Evolutionary conservation across 2,797 vertebrate species (phyloP), one percentile per base, ranked within the genome.

Genomic region (Borostomias antarcticus): DNA sequence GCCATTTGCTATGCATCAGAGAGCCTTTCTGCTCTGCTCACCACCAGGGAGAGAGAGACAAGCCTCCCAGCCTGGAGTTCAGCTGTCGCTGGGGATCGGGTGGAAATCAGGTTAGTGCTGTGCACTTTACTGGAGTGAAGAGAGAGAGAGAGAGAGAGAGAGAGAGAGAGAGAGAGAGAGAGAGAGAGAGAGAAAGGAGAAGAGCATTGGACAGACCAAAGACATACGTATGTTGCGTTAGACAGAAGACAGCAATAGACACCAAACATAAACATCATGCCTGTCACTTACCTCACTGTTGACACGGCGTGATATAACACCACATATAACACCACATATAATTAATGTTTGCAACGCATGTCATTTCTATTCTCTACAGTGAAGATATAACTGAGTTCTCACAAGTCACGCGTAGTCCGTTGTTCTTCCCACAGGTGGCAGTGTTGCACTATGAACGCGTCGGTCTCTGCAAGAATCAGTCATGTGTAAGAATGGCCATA

Each of bases 361-460:
- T n/a, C n/a, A n/a, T n/a, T n/a, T n/a, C n/a, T n/a, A n/a, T n/a
- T n/a, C n/a, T n/a, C n/a, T n/a, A n/a, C n/a, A n/a, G n/a, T n/a
- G n/a, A n/a, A n/a, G n/a, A n/a, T n/a, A n/a, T n/a, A n/a, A n/a
- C n/a, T n/a, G n/a, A n/a, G n/a, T n/a, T n/a, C n/a, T n/a, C n/a
- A n/a, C n/a, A 13, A 11, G 3, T 52, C 57, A 28, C 13, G 13
- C 5, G 11, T 15, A 25, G 11, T 37, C 23, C 28, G 21, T 2
- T n/a, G 2, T 5, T 47, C 1, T 1, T 37, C 64, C 84, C 89
- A 75, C 74, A 92, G 92, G 67, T 90, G 91, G 90, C 88, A 88
- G 85, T 86, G 86, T 90, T 85, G 83, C 26, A 85, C 69, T 77
- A 70, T 29, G 66, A 85, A 89, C 90, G 33, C 23, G 1, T 43